phyloP scores from a whole-genome alignment of 1,140 invertebrate species.

The Harlomillsia oculata region DNA sequence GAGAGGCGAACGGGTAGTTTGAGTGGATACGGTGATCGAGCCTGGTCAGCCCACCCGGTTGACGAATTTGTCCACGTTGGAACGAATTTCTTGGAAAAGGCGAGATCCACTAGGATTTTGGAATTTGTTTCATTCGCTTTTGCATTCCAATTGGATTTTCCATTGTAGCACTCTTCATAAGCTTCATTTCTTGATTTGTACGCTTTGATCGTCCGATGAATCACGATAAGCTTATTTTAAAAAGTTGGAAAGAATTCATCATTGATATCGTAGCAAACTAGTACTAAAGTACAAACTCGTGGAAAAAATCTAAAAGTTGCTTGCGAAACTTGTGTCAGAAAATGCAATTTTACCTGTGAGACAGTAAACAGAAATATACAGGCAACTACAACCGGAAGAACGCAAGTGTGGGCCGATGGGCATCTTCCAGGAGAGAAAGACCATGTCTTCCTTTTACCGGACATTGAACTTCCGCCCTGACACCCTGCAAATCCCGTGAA shows the following conservation, averaged over 20 bases:
- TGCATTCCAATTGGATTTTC: neutral
- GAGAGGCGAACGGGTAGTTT: neutral
- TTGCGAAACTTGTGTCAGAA: neutral
- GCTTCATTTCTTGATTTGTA: slow-evolving; percentile 26
- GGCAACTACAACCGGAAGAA: slow-evolving; percentile 28
- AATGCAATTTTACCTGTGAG: slow-evolving; percentile 15
- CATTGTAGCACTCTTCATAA: slow-evolving; percentile 18
- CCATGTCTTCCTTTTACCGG: too few species aligned
- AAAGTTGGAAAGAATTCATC: neutral
- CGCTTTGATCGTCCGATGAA: slow-evolving; percentile 26
- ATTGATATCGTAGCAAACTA: neutral
- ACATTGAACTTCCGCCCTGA: too few species aligned
- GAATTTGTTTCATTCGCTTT: slow-evolving; percentile 14
- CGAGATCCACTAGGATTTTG: slow-evolving; percentile 5
- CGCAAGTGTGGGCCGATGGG: slow-evolving; percentile 16
- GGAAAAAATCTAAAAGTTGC: neutral
- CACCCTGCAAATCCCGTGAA: too few species aligned
- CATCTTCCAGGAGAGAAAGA: too few species aligned
- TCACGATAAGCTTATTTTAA: slow-evolving; percentile 23
- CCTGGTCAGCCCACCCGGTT: slow-evolving; percentile 4
- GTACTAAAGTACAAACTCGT: neutral
- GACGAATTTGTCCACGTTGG: neutral
- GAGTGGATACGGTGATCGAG: slow-evolving; percentile 19
- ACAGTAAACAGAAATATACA: slow-evolving; percentile 29
- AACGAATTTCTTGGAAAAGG: slow-evolving; percentile 14